Conservation (phyloP, 2,888 invertebrate genomes). For the Podotricha telesiphe region DNA sequence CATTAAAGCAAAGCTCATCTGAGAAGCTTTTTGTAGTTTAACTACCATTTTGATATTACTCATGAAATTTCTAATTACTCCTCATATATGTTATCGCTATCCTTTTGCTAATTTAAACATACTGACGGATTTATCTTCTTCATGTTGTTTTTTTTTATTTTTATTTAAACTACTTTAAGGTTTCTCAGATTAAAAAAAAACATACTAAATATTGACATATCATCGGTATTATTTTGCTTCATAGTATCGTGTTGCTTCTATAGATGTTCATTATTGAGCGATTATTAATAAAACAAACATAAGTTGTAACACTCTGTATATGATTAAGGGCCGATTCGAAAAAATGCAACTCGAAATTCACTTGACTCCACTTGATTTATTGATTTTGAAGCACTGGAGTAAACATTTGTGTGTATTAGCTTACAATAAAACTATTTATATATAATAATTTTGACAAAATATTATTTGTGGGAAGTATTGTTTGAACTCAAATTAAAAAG, state of each 20-base stretch:
- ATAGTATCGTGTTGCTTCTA: conserved; percentile 63
- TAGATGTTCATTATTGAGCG: conserved; percentile 40
- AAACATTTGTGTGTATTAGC: too few relatives aligned
- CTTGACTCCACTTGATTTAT: too few relatives aligned
- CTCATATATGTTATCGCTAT: not conserved
- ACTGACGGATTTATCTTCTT: not conserved
- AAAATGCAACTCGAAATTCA: too few relatives aligned
- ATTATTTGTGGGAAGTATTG: too few relatives aligned
- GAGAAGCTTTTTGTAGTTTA: conserved; percentile 13
- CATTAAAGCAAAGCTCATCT: conserved; percentile 30
- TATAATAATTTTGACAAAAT: too few relatives aligned
- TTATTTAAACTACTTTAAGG: conserved; percentile 12
- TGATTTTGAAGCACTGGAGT: too few relatives aligned
- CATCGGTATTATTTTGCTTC: conserved; percentile 79
- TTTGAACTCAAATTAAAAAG: too few relatives aligned
- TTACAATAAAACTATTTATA: too few relatives aligned
- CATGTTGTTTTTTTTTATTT: not conserved
- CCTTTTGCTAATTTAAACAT: not conserved
- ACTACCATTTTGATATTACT: too few relatives aligned
- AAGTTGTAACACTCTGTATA: not conserved
- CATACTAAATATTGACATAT: conserved; percentile 72
- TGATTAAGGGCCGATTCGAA: not conserved
- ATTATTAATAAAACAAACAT: conserved; percentile 13
- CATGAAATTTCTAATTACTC: not conserved
- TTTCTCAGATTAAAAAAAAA: conserved; percentile 16